phyloP scores from a whole-genome alignment of 1,140 invertebrate genomes.

The Aphidius gifuensis region DNA sequence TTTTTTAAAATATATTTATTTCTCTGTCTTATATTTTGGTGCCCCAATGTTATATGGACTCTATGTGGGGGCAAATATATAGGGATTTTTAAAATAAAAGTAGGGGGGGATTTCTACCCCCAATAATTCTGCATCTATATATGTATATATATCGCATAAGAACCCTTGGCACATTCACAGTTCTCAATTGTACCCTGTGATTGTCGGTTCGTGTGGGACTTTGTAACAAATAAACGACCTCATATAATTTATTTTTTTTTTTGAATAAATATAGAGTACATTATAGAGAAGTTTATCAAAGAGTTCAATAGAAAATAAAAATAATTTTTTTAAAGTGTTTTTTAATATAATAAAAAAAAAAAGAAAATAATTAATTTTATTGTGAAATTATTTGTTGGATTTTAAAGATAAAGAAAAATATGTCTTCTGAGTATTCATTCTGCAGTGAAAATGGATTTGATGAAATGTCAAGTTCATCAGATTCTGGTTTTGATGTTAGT shows the following conservation, averaged over 20 bases:
- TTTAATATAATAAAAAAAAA: not conserved
- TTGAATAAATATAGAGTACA: not conserved
- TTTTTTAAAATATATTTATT: not conserved
- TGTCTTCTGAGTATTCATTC: conserved; percentile 48
- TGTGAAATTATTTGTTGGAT: conserved; percentile 17
- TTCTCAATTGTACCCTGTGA: conserved; percentile 45
- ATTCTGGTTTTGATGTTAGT: conserved; percentile 67
- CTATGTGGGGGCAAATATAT: conserved; percentile 21
- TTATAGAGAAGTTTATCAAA: too few species aligned
- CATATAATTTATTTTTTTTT: conserved; percentile 2
- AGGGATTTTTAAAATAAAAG: not conserved
- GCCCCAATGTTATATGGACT: conserved; percentile 37
- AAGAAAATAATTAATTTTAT: not conserved
- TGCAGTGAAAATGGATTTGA: conserved; percentile 60
- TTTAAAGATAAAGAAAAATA: conserved; percentile 9
- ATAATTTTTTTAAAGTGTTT: too few species aligned
- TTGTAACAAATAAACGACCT: not conserved
- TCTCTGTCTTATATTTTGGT: conserved; percentile 33
- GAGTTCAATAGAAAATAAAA: too few species aligned
- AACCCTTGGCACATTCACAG: conserved; percentile 44
- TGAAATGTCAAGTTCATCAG: conserved; percentile 67
- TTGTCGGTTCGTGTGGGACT: conserved; percentile 25
- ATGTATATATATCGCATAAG: conserved; percentile 37
- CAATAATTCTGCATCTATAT: conserved; percentile 37
- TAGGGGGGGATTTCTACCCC: conserved; percentile 40